These are phyloP conservation scores for Scrobipalpa costella DNA, from an alignment of 2,888 invertebrate genomes.

Conservation along the genomic window DNA sequence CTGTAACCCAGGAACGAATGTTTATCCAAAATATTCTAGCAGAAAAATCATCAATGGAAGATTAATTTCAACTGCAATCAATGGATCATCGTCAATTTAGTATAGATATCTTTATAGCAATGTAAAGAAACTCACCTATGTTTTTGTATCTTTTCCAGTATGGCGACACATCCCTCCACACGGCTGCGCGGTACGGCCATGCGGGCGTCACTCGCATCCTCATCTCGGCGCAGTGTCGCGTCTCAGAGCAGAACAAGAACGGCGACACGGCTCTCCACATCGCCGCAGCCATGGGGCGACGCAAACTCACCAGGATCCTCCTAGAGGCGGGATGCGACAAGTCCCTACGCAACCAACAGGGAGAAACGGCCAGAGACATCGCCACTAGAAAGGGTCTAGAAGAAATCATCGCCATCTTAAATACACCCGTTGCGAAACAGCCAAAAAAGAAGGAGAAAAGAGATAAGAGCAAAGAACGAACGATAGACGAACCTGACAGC, in stretches of 20 bases:
- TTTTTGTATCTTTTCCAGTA: slow-evolving; percentile 82
- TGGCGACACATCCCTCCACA: slow-evolving; percentile 96
- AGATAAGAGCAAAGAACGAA: slow-evolving; percentile 78
- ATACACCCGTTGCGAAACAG: slow-evolving; percentile 77
- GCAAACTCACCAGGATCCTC: slow-evolving; percentile 94
- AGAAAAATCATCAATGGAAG: too few species aligned
- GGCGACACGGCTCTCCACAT: slow-evolving; percentile 97
- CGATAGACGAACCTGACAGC: slow-evolving; percentile 77
- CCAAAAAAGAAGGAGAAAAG: slow-evolving; percentile 67
- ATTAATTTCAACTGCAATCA: too few species aligned
- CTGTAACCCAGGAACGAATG: too few species aligned
- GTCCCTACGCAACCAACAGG: slow-evolving; percentile 88
- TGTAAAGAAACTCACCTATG: too few species aligned
- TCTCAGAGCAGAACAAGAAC: slow-evolving; percentile 96
- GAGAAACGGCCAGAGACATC: slow-evolving; percentile 94
- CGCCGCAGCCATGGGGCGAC: slow-evolving; percentile 94
- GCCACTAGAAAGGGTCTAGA: slow-evolving; percentile 91
- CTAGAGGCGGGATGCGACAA: slow-evolving; percentile 91
- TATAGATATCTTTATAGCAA: too few species aligned
- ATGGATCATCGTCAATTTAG: too few species aligned
- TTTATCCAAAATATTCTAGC: too few species aligned
- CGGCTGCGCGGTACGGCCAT: slow-evolving; percentile 97
- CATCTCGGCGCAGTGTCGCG: slow-evolving; percentile 92
- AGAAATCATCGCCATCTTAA: slow-evolving; percentile 91
- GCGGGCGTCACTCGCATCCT: slow-evolving; percentile 97